These are phyloP conservation scores for Patella caerulea DNA, from an alignment of 2,888 invertebrate species.

Conservation along the genomic window DNA sequence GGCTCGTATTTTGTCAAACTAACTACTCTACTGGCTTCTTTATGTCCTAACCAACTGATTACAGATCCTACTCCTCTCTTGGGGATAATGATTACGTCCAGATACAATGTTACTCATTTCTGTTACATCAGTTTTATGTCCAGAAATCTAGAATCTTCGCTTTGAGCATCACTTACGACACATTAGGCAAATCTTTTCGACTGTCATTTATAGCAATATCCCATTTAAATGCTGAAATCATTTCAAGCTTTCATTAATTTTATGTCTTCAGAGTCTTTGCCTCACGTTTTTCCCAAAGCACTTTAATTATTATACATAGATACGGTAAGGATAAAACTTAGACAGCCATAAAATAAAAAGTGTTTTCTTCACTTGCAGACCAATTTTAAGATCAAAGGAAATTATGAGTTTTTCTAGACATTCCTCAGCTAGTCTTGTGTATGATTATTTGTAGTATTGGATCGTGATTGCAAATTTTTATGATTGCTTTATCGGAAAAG, in stretches of 20 bases:
- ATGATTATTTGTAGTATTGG: too few relatives aligned
- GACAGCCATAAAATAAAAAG: too few relatives aligned
- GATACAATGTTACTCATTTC: neutral
- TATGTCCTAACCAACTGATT: neutral
- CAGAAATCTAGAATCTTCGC: neutral
- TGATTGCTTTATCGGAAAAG: too few relatives aligned
- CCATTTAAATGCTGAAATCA: slow-evolving; percentile 3
- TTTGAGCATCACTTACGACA: neutral
- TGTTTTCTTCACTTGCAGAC: too few relatives aligned
- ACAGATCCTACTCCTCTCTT: neutral
- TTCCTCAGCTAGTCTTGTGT: too few relatives aligned
- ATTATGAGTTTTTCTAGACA: too few relatives aligned
- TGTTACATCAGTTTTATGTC: slow-evolving; percentile 9
- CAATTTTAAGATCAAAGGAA: too few relatives aligned
- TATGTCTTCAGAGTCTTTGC: neutral
- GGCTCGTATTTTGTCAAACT: slow-evolving; percentile 5
- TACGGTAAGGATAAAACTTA: neutral
- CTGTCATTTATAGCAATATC: neutral
- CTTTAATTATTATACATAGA: neutral
- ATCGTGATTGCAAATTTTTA: too few relatives aligned
- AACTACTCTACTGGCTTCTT: neutral
- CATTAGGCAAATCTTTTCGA: neutral
- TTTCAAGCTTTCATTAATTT: slow-evolving; percentile 8
- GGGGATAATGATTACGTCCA: neutral
- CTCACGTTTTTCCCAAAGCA: neutral